Evolutionary conservation across 2,888 invertebrate species (phyloP).

Genomic region (Melanophora roralis): DNA sequence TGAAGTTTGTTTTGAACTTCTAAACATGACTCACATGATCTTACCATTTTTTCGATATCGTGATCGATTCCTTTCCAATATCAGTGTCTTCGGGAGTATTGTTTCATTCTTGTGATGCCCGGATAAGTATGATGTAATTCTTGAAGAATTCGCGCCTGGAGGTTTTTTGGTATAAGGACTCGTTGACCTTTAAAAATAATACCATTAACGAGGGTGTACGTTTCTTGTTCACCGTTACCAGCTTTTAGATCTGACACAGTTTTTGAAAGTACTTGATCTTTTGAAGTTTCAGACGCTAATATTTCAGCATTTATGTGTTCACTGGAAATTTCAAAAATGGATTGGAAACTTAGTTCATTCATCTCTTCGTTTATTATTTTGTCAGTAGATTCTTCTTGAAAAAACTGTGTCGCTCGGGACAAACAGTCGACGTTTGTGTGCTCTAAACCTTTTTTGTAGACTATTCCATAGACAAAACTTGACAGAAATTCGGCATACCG

Average conservation of each 20-base stretch:
- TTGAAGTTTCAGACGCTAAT: slow-evolving; percentile 26
- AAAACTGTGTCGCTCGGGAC: slow-evolving; percentile 27
- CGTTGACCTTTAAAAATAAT: slow-evolving; percentile 60
- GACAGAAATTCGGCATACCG: slow-evolving; percentile 25
- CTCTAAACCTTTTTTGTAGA: slow-evolving; percentile 27
- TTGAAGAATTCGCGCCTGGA: slow-evolving; percentile 53
- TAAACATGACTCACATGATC: neutral
- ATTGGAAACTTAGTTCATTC: slow-evolving; percentile 12
- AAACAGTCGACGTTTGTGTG: slow-evolving; percentile 39
- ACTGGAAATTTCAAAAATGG: slow-evolving; percentile 14
- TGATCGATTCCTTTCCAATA: neutral
- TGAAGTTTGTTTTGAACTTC: neutral
- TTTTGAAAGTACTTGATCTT: neutral
- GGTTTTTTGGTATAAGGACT: slow-evolving; percentile 55
- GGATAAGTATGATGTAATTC: slow-evolving; percentile 65
- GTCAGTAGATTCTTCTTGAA: slow-evolving; percentile 15
- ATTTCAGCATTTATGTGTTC: slow-evolving; percentile 18
- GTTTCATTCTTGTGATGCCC: neutral
- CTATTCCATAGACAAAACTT: slow-evolving; percentile 38
- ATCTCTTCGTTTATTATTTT: slow-evolving; percentile 34
- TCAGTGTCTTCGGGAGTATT: no score
- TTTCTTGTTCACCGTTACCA: slow-evolving; percentile 6
- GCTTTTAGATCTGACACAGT: neutral
- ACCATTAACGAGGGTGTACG: no score
- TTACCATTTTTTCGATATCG: neutral